These are phyloP conservation scores for Vicugna pacos DNA, from an alignment of 2,113 vertebrate species.

Conservation along the genomic window DNA sequence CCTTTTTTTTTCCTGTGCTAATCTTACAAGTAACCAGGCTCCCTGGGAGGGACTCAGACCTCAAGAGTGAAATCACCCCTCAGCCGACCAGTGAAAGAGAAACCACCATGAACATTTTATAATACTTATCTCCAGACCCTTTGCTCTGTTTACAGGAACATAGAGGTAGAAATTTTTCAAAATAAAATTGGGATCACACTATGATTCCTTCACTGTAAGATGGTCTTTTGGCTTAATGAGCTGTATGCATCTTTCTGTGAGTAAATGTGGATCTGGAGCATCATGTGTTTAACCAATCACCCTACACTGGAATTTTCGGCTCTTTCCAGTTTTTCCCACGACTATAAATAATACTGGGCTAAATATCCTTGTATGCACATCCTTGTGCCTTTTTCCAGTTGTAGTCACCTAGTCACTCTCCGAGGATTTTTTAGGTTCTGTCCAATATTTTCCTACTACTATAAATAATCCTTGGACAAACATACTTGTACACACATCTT, in stretches of 20 bases:
- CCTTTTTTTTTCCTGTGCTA: background rate
- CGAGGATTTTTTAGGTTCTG: background rate
- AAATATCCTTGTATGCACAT: background rate
- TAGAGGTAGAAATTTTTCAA: background rate
- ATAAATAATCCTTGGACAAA: conserved; percentile 29
- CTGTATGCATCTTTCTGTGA: background rate
- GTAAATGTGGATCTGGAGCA: background rate
- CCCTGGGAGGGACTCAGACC: background rate
- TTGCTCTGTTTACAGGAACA: background rate
- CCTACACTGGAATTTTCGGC: background rate
- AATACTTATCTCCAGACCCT: background rate
- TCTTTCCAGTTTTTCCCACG: conserved; percentile 27
- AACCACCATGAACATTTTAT: background rate
- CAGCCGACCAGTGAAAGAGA: background rate
- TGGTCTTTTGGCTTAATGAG: background rate
- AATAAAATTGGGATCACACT: background rate
- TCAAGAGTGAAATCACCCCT: background rate
- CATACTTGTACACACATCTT: background rate
- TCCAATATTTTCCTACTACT: conserved; percentile 5
- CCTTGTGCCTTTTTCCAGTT: background rate
- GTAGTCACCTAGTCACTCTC: background rate
- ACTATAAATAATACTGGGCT: background rate
- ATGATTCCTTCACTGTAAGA: background rate
- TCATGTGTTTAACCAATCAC: background rate
- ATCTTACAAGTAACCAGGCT: background rate